Evolutionary conservation across 2,113 vertebrate species (phyloP).

Genomic region (Calypte anna): DNA sequence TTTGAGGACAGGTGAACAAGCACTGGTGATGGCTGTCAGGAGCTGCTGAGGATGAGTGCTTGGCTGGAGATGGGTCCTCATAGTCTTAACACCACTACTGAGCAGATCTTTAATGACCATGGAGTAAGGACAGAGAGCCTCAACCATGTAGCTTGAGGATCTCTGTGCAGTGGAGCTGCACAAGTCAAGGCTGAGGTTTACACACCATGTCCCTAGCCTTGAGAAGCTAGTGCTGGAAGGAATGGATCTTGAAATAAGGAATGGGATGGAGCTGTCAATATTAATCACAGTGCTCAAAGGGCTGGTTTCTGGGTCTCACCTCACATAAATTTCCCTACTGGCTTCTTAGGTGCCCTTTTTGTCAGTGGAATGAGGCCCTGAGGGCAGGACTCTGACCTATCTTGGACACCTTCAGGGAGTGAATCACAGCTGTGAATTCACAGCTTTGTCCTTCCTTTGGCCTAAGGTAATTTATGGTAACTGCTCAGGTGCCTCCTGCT

Average conservation of each 20-base stretch:
- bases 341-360: not conserved
- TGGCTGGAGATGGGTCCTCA: accelerated
- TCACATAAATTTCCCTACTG: not conserved
- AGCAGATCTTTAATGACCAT: not conserved
- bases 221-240: not conserved
- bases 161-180: not conserved
- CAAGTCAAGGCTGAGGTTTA: not conserved
- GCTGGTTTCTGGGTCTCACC: not conserved
- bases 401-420: not conserved
- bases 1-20: not conserved
- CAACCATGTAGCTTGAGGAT: not conserved
- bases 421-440: not conserved
- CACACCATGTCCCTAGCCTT: not conserved
- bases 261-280: not conserved
- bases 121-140: not conserved
- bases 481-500: not conserved
- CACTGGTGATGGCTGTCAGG: not conserved
- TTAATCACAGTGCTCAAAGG: not conserved
- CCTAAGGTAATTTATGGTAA: not conserved
- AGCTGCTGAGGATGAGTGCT: accelerated
- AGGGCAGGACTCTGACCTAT: not conserved
- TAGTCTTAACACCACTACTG: not conserved
- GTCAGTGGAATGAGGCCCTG: not conserved
- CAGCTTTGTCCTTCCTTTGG: not conserved
- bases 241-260: accelerated